These are phyloP conservation scores for Mirza zaza DNA, from an alignment of 2,113 vertebrate species.

Conservation along the genomic window DNA sequence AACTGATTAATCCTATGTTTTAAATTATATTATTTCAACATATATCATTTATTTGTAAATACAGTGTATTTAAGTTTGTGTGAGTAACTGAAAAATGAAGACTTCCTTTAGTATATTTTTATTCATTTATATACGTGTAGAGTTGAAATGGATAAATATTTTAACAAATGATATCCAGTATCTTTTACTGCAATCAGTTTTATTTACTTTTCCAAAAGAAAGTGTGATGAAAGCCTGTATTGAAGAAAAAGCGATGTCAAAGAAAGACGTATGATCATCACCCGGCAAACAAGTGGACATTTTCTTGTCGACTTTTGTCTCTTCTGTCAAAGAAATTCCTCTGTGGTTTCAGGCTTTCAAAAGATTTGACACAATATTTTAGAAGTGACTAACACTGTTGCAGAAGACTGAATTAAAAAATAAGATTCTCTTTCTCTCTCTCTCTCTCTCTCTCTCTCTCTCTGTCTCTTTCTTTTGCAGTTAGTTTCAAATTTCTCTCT, in stretches of 20 bases:
- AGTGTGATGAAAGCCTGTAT: neutral
- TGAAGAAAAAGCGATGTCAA: constrained; percentile 12
- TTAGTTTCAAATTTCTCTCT: neutral
- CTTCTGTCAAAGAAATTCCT: constrained; percentile 58
- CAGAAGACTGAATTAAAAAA: neutral
- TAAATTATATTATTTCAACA: neutral
- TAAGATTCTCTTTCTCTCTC: neutral
- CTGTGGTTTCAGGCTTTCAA: constrained; percentile 54
- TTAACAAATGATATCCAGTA: neutral
- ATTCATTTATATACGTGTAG: neutral
- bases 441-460: neutral
- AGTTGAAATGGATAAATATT: neutral
- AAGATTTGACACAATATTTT: constrained; percentile 62
- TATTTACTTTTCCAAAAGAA: neutral
- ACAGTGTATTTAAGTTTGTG: neutral
- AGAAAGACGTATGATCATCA: constrained; percentile 52
- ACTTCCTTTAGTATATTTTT: neutral
- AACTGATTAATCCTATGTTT: neutral
- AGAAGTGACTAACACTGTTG: neutral
- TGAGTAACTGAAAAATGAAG: neutral
- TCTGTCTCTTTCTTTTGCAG: neutral
- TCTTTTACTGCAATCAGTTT: neutral
- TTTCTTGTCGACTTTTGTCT: constrained; percentile 51
- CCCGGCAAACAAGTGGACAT: neutral
- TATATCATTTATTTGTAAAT: neutral